Conservation (phyloP, 2,113 vertebrate genomes). For the Scortum barcoo region DNA sequence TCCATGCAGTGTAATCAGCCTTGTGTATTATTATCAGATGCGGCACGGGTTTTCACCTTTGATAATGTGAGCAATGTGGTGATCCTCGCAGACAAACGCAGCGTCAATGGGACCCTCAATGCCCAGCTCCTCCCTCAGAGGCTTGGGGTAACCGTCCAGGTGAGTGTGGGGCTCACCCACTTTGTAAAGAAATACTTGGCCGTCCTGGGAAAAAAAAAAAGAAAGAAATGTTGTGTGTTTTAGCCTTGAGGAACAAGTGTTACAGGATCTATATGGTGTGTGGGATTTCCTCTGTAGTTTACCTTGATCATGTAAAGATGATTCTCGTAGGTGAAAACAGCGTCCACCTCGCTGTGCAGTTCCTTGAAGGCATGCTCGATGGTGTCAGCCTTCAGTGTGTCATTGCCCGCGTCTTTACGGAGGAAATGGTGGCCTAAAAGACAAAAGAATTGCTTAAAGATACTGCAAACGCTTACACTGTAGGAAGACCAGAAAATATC, state of each 20-base stretch:
- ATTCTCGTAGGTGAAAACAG: constrained; percentile 85
- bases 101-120: constrained; percentile 82
- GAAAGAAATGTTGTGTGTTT: background rate
- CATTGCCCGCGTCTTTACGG: constrained; percentile 70
- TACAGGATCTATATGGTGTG: background rate
- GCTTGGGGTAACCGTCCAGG: constrained; percentile 84
- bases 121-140: constrained; percentile 84
- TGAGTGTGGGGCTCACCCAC: constrained; percentile 79
- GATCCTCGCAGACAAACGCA: constrained; percentile 83
- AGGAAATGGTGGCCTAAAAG: constrained; percentile 83
- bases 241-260: background rate
- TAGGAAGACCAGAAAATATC: background rate
- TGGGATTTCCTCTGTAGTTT: background rate
- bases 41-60: constrained; percentile 78
- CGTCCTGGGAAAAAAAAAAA: constrained; percentile 76
- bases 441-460: background rate
- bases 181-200: constrained; percentile 82
- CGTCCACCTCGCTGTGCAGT: constrained; percentile 85
- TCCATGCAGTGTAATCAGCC: background rate
- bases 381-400: constrained; percentile 80
- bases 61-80: constrained; percentile 80
- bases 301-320: constrained; percentile 90
- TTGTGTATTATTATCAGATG: background rate
- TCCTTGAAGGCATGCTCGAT: constrained; percentile 84
- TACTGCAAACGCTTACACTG: background rate